These are phyloP conservation scores for Lycopodina hypogea DNA, from an alignment of 37 sponge, comb jelly and placozoan species.

Conservation along the genomic window DNA sequence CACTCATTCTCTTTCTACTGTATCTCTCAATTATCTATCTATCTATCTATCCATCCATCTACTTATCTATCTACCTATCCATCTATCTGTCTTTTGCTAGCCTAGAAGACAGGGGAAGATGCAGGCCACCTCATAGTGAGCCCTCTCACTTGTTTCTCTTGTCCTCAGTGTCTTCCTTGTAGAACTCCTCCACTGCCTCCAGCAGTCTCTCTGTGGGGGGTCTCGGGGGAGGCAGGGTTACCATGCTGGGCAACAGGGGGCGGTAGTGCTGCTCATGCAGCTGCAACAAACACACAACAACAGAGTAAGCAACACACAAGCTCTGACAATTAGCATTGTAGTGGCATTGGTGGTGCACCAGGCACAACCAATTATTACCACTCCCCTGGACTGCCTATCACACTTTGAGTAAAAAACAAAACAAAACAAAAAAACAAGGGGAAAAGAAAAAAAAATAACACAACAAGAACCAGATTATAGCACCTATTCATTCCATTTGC, in stretches of 20 bases:
- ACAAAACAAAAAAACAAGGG: conserved; percentile 28
- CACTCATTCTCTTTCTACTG: too few species aligned
- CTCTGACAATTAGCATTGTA: too few species aligned
- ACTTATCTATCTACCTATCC: too few species aligned
- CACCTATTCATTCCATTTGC: too few species aligned
- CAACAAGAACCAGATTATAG: background rate
- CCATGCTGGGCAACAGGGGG: conserved; percentile 61
- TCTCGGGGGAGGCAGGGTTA: conserved; percentile 83
- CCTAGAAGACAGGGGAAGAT: too few species aligned
- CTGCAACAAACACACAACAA: conserved; percentile 29
- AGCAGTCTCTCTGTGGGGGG: conserved; percentile 90
- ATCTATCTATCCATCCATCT: too few species aligned
- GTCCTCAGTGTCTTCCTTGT: conserved; percentile 50
- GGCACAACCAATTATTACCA: background rate
- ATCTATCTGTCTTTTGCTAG: too few species aligned
- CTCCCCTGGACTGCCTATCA: background rate
- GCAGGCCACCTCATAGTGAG: too few species aligned
- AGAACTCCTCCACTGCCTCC: conserved; percentile 91
- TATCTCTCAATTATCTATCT: too few species aligned
- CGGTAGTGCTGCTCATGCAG: conserved; percentile 77
- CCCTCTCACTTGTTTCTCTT: conserved; percentile 31
- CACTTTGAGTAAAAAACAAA: background rate
- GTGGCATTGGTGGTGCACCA: too few species aligned
- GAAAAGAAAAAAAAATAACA: conserved; percentile 8
- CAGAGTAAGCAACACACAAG: background rate